Conservation (phyloP, 2,797 vertebrate species). For the Melanotaenia boesemani region DNA sequence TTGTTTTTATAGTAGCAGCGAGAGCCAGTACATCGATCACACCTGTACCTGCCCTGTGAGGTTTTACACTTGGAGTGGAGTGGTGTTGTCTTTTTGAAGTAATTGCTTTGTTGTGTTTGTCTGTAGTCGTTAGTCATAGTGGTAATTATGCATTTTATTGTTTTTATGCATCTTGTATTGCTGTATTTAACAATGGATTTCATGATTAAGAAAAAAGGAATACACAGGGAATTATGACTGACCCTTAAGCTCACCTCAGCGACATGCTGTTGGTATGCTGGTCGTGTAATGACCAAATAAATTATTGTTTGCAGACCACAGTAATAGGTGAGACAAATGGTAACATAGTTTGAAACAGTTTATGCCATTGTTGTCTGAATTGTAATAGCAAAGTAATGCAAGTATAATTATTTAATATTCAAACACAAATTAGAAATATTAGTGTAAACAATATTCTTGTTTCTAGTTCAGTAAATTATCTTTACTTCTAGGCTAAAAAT, state of each 20-base stretch:
- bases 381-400: background rate
- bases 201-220: background rate
- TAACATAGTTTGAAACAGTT: background rate
- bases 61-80: slow-evolving; percentile 8
- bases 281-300: too few relatives aligned
- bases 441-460: background rate
- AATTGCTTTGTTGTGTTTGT: slow-evolving; percentile 31
- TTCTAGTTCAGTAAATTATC: background rate
- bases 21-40: background rate
- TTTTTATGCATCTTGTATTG: slow-evolving; percentile 22
- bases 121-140: slow-evolving; percentile 13
- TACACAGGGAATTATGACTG: background rate
- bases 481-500: too few relatives aligned
- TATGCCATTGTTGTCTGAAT: background rate
- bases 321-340: background rate
- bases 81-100: slow-evolving; percentile 8
- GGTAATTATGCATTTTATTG: slow-evolving; percentile 6
- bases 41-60: slow-evolving; percentile 8
- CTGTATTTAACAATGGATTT: background rate
- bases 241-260: background rate
- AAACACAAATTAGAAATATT: background rate
- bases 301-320: too few relatives aligned
- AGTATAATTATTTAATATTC: background rate
- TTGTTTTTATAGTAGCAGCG: slow-evolving; percentile 24
- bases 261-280: background rate